phyloP scores from a whole-genome alignment of 2,797 vertebrate genomes.

The Coreius guichenoti region DNA sequence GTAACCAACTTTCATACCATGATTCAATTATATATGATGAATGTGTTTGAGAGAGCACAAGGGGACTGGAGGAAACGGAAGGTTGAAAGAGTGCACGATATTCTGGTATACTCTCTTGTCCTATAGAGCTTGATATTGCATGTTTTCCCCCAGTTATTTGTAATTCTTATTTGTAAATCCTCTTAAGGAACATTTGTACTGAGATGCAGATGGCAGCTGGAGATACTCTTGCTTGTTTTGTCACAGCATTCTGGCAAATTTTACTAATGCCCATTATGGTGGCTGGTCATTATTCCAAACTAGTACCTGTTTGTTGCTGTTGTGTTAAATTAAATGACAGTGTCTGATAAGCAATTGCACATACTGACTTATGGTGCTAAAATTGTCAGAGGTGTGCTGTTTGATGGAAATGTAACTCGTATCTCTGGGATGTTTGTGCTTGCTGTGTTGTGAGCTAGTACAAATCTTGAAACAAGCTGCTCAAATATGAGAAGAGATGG shows the following conservation, averaged over 20 bases:
- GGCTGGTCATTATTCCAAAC: not conserved
- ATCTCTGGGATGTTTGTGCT: not conserved
- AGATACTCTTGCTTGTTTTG: not conserved
- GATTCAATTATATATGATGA: conserved; percentile 50
- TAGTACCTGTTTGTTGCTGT: conserved; percentile 46
- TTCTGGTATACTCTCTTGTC: not conserved
- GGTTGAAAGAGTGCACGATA: not conserved
- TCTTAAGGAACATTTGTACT: not conserved
- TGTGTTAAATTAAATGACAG: conserved; percentile 35
- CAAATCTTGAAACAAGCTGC: not conserved
- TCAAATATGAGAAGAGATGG: not conserved
- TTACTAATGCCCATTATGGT: not conserved
- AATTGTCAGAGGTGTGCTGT: not conserved
- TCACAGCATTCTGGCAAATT: not conserved
- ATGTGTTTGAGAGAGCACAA: conserved; percentile 19
- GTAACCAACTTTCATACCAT: conserved; percentile 52
- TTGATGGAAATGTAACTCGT: not conserved
- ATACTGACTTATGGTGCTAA: conserved; percentile 8
- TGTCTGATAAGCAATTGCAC: conserved; percentile 33
- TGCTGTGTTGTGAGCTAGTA: not conserved
- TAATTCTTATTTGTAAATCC: not conserved
- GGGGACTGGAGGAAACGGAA: not conserved
- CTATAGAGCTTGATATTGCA: not conserved
- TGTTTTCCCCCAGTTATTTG: not conserved
- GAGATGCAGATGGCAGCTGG: conserved; percentile 10